Conservation (phyloP, 2,113 vertebrate species). For the Acinonyx jubatus region DNA sequence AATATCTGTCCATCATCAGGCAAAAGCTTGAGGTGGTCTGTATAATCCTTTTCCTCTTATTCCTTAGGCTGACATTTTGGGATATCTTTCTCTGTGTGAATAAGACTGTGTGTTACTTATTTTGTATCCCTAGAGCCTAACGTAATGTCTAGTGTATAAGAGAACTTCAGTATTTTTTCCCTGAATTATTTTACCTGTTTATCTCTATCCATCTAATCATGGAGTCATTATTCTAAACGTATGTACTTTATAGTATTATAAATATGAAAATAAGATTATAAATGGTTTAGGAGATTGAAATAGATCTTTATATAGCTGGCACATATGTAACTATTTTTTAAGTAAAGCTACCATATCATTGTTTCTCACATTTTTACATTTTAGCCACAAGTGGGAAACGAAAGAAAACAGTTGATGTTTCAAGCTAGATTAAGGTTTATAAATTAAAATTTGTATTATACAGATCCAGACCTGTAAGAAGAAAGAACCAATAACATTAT, state of each 20-base stretch:
- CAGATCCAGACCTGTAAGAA: neutral
- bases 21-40: neutral
- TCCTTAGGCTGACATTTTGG: neutral
- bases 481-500: neutral
- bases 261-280: neutral
- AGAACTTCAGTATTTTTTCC: neutral
- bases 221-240: neutral
- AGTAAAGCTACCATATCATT: neutral
- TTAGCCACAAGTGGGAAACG: neutral
- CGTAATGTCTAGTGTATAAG: neutral
- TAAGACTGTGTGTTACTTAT: neutral
- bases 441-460: neutral
- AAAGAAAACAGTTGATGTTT: neutral
- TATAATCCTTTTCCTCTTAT: neutral
- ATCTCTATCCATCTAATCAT: neutral
- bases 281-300: neutral
- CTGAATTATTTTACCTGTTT: neutral
- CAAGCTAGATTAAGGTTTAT: neutral
- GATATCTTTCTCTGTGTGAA: neutral
- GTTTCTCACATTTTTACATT: neutral
- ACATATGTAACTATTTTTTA: neutral
- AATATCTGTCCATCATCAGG: neutral
- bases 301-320: neutral
- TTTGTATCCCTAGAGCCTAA: neutral
- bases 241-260: neutral